Base-by-base conservation (phyloP, 2,797 vertebrate genomes). In the Coreius guichenoti region DNA sequence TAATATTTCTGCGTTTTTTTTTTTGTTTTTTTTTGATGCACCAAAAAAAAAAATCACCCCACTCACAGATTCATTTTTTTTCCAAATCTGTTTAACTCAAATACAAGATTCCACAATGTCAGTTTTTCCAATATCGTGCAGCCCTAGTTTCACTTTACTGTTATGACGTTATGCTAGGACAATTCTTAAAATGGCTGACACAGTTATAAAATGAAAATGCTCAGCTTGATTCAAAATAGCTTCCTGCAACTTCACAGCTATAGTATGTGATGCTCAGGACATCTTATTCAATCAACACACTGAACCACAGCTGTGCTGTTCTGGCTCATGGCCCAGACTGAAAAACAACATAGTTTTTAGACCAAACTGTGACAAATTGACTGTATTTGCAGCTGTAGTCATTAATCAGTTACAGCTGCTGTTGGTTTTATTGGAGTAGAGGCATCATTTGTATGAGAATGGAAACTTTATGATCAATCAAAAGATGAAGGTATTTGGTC, bases 381-480 rank as follows among this genome's bases (percentile, higher is more conserved):
- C 82, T 76, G 72, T 76, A 76, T 83, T 67, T 75, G 72, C 72
- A 75, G 72, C 81, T 76, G 72, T 36, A 76, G 73, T 54, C 61
- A 68, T 83, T 83, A 83, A 76, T 76, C 61, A 11, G 58, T 65
- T 65, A 54, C 29, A 51, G 81, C 81, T 67, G 45, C 45, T 39
- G 61, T 83, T 83, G 16, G 16, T 82, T 58, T 72, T 31, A 54
- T 16, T 39, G 9, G 13, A 80, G 31, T n/a, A 8, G 21, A 68
- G 8, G 78, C 19, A 45, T 33, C 8, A 73, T 74, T 23, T 33
- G 26, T 47, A 49, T 45, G 39, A 1, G 1, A 54, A 33, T n/a
- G 29, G 21, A 33, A 39, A 49, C 43, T 65, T 65, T 17, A 33
- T 75, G 29, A 76, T 23, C 45, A n/a, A 33, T 63, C 17, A 51